Conservation (phyloP, 2,888 invertebrate genomes). For the Pristionchus mayeri region DNA sequence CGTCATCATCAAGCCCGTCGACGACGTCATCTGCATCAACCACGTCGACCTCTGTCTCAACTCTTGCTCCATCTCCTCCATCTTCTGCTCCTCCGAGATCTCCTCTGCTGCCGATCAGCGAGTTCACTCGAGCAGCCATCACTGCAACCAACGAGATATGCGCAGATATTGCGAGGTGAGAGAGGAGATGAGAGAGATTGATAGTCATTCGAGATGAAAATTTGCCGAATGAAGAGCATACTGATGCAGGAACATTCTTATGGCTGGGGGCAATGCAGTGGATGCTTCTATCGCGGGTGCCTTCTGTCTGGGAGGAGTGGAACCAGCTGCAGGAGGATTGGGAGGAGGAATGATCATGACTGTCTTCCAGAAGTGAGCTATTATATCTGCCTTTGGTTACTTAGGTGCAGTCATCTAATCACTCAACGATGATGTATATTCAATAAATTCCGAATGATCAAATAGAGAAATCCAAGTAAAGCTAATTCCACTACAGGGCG, state of each 20-base stretch:
- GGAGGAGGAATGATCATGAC: constrained; percentile 58
- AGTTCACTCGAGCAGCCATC: constrained; percentile 10
- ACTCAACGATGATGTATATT: no score
- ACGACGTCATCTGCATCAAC: background rate
- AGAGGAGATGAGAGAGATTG: no score
- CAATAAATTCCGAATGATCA: no score
- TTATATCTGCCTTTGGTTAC: no score
- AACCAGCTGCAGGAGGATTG: constrained; percentile 58
- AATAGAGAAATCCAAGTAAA: background rate
- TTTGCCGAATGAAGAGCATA: background rate
- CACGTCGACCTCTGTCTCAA: background rate
- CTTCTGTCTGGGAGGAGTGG: constrained; percentile 58
- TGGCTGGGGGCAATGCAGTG: constrained; percentile 63
- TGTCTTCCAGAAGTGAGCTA: constrained; percentile 49
- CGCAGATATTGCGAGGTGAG: constrained; percentile 49
- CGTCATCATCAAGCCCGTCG: background rate
- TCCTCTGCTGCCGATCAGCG: background rate
- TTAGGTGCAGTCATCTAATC: no score
- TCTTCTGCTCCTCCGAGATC: background rate
- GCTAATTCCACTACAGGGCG: constrained; percentile 44
- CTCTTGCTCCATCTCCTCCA: background rate
- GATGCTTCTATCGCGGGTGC: constrained; percentile 59
- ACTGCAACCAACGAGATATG: constrained; percentile 47
- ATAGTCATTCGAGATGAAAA: no score
- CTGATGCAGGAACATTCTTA: constrained; percentile 50